A percentile compares a stretch with the other conserved stretches of the same genome.
Conservation (phyloP, 2,888 invertebrate species). For the Xylota segnis region DNA sequence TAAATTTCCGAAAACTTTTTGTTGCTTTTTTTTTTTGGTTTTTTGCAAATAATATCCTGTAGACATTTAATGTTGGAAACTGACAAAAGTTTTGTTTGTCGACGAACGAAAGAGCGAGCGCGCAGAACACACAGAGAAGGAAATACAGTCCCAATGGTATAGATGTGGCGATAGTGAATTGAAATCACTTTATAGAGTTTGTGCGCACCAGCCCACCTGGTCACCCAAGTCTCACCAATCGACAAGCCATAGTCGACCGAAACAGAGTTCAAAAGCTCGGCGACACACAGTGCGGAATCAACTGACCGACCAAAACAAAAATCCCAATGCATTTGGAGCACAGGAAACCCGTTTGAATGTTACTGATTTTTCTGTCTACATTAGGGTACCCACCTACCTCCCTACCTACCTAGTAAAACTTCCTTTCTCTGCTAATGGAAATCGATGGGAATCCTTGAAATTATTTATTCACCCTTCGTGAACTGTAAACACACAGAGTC, state of each 20-base stretch:
- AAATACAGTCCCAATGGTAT: not conserved
- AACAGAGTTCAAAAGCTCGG: not conserved
- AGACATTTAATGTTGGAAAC: conserved; percentile 18
- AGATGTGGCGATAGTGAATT: conserved; percentile 2
- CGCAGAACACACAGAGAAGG: not conserved
- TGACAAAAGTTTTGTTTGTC: conserved; percentile 26
- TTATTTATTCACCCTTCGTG: conserved; percentile 41
- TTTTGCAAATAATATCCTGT: conserved; percentile 13
- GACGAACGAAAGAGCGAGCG: too few relatives aligned
- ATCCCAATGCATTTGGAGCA: not conserved
- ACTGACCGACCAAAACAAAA: not conserved
- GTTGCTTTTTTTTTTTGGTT: not conserved
- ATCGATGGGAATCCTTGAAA: conserved; percentile 46
- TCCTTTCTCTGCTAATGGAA: conserved; percentile 28
- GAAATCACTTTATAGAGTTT: conserved; percentile 16
- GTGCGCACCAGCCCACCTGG: not conserved
- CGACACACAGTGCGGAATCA: not conserved
- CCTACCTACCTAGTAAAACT: not conserved
- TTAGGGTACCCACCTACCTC: not conserved
- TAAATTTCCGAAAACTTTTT: conserved; percentile 20
- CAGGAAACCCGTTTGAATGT: not conserved
- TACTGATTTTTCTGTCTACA: conserved; percentile 2
- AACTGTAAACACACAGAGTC: conserved; percentile 3
- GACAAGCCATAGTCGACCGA: not conserved
- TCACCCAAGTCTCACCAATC: not conserved